Evolutionary conservation across 2,113 vertebrate genomes (phyloP), one percentile per base, ranked within the genome.

Genomic region (Pampusana beccarii): DNA sequence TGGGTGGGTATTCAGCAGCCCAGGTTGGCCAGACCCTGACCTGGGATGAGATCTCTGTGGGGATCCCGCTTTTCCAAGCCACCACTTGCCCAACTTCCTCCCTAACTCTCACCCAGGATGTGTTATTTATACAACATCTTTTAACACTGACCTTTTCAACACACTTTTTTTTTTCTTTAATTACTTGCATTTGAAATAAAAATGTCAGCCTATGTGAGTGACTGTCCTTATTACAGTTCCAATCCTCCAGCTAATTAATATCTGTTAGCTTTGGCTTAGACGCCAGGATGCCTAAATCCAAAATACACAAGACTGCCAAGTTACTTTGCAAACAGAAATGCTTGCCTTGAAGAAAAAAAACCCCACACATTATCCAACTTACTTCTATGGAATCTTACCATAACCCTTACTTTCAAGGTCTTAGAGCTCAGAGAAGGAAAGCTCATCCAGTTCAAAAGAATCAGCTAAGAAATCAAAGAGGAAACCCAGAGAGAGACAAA

Each of bases 261-360:
- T 88, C 92, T 96, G 93, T 96, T 96, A 96, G 92, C 90, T 96
- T 96, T 96, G 93, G 93, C 95, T 96, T 91, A 81, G 72, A 46
- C 66, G 34, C 44, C n/a, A 36, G 61, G 80, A 85, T 86, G 83
- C 88, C 75, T 94, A 96, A 96, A 93, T 67, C 93, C 88, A 89
- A 93, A 93, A 79, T 20, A 96, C 88, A 93, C 91, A 94, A 61
- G 80, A 23, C 93, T 87, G 86, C 77, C 88, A 79, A 89, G 80
- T 57, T 50, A 34, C 73, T 96, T 72, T 85, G 88, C 93, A 93
- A 94, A 91, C 96, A 94, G 75, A 81, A 85, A 28, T 1, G 0
- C 61, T 93, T 89, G 80, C 61, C 48, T 94, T 61, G 53, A 87
- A 79, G 85, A 54, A 50, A 48, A 48, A 50, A 50, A 26, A n/a